Evolutionary conservation across 2,113 vertebrate genomes (phyloP).

Genomic region (Okapia johnstoni): DNA sequence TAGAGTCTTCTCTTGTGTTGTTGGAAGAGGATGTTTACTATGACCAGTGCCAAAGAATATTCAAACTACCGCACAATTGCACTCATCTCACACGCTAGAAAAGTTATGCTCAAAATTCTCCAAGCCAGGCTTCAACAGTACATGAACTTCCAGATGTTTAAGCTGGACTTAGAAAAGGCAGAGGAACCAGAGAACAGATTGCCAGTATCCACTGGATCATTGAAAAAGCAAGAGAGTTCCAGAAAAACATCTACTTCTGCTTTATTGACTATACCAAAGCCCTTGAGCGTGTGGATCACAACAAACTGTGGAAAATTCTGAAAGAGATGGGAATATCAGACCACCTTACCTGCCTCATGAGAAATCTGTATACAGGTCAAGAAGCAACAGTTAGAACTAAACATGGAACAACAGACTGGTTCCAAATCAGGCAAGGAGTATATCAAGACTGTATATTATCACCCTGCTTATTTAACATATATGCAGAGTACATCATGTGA

Average conservation of each 20-base stretch:
- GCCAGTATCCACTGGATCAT: background rate
- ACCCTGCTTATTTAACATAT: background rate
- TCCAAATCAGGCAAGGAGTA: background rate
- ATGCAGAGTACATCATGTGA: background rate
- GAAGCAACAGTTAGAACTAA: background rate
- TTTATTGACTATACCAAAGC: background rate
- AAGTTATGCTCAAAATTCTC: background rate
- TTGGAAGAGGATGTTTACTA: background rate
- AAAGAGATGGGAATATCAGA: background rate
- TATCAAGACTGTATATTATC: background rate
- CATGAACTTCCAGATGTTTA: background rate
- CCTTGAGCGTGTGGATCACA: background rate
- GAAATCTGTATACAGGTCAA: background rate
- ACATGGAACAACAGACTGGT: background rate
- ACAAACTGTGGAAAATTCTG: background rate
- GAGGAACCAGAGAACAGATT: background rate
- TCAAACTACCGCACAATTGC: background rate
- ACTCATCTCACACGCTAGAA: background rate
- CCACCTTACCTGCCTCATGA: background rate
- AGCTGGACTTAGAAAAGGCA: background rate
- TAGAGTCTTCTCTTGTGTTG: background rate
- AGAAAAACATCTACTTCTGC: background rate
- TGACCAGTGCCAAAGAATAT: background rate
- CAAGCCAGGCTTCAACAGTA: background rate
- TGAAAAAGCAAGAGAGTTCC: background rate